phyloP scores from a whole-genome alignment of 2,888 invertebrate species.

The Ichneumoninae sp. region DNA sequence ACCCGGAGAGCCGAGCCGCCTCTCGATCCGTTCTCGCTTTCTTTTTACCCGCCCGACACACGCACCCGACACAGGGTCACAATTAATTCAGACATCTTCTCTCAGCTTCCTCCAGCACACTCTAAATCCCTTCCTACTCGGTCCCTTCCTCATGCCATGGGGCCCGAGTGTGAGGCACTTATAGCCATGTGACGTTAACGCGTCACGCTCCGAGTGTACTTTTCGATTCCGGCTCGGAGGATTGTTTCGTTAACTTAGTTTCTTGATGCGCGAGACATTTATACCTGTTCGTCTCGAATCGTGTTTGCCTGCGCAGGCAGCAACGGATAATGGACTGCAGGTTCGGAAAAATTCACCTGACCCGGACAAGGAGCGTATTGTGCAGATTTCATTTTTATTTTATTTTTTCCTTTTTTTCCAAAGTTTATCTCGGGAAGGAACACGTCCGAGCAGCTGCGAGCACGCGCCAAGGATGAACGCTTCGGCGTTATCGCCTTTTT shows the following conservation, averaged over 20 bases:
- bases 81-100: slow-evolving; percentile 71
- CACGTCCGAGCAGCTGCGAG: slow-evolving; percentile 78
- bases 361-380: slow-evolving; percentile 80
- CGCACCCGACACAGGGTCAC: slow-evolving; percentile 73
- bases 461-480: slow-evolving; percentile 81
- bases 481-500: slow-evolving; percentile 74
- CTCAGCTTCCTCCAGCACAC: slow-evolving; percentile 57
- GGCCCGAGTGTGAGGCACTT: not conserved
- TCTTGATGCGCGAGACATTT: not conserved
- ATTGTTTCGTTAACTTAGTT: not conserved
- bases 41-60: slow-evolving; percentile 72
- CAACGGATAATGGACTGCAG: slow-evolving; percentile 64
- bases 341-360: slow-evolving; percentile 82
- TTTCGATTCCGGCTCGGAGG: not conserved
- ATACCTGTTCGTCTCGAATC: slow-evolving; percentile 74
- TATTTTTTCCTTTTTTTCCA: slow-evolving; percentile 12
- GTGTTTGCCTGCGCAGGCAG: slow-evolving; percentile 57
- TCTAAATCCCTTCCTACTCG: not conserved
- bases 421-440: slow-evolving; percentile 75
- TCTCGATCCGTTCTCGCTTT: slow-evolving; percentile 11
- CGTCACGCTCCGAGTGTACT: not conserved
- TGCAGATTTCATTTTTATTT: slow-evolving; percentile 56
- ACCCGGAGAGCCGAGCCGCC: slow-evolving; percentile 47
- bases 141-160: not conserved
- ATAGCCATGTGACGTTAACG: not conserved